phyloP scores from a whole-genome alignment of 1,140 invertebrate species.

The Caenorhabditis brenneri region DNA sequence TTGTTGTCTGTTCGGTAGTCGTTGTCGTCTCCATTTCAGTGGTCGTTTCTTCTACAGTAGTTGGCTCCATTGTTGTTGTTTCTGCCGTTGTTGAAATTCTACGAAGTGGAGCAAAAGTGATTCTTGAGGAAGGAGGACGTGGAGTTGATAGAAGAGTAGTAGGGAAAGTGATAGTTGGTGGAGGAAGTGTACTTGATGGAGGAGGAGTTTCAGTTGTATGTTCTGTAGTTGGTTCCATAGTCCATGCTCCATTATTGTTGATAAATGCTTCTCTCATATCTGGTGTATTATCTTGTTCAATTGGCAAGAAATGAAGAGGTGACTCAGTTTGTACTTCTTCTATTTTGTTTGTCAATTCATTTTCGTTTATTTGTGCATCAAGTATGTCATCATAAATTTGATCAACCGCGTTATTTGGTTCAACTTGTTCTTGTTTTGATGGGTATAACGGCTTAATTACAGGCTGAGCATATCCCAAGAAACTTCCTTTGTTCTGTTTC shows the following conservation, averaged over 20 bases:
- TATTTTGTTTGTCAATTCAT: not conserved
- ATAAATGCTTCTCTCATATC: slow-evolving; percentile 36
- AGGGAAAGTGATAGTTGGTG: not conserved
- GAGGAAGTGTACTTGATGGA: slow-evolving; percentile 1
- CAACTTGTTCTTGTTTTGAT: not conserved
- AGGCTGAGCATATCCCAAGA: slow-evolving; percentile 1
- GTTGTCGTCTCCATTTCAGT: not conserved
- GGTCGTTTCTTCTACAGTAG: not conserved
- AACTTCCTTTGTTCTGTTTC: slow-evolving; percentile 28
- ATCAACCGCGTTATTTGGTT: not conserved
- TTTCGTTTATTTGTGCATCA: not conserved
- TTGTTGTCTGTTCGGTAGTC: not conserved
- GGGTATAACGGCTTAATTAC: not conserved
- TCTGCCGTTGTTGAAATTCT: too few relatives aligned
- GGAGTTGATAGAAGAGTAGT: not conserved
- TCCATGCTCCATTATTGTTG: slow-evolving; percentile 29
- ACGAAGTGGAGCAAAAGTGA: slow-evolving; percentile 12
- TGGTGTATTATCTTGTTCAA: not conserved
- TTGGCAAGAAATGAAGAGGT: not conserved
- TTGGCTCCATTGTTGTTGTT: slow-evolving; percentile 6
- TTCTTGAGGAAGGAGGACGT: not conserved
- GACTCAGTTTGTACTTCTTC: not conserved
- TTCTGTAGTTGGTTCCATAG: not conserved
- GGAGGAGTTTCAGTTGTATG: not conserved
- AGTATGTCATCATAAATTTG: slow-evolving; percentile 25